A percentile compares a stretch with the other conserved stretches of the same genome.
phyloP scores from a whole-genome alignment of 2,888 invertebrate species.

The Orthonevra nobilis region DNA sequence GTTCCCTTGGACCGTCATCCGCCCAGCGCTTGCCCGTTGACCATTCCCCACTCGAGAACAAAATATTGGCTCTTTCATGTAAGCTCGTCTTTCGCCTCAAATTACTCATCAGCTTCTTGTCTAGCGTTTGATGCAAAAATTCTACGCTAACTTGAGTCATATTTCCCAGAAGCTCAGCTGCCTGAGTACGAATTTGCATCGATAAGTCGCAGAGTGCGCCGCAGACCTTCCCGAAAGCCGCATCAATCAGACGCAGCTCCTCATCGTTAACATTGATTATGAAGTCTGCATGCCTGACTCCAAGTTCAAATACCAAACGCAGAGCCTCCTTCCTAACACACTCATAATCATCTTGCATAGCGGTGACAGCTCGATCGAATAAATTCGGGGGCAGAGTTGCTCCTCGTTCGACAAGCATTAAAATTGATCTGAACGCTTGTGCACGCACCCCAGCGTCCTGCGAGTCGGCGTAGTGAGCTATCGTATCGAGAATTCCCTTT shows the following conservation, averaged over 20 bases:
- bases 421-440: conserved; percentile 92
- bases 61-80: conserved; percentile 91
- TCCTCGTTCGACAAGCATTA: conserved; percentile 90
- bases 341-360: conserved; percentile 95
- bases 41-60: conserved; percentile 93
- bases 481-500: conserved; percentile 84
- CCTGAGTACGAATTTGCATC: conserved; percentile 91
- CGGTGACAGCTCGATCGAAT: conserved; percentile 85
- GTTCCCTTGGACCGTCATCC: conserved; percentile 90
- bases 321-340: conserved; percentile 93
- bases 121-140: conserved; percentile 96
- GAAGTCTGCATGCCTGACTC: conserved; percentile 91
- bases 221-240: conserved; percentile 97
- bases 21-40: conserved; percentile 94
- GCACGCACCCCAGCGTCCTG: conserved; percentile 95
- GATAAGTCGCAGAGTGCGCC: conserved; percentile 95
- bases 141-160: conserved; percentile 93
- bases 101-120: conserved; percentile 98
- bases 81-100: conserved; percentile 92
- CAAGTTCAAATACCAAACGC: conserved; percentile 91
- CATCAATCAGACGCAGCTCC: conserved; percentile 94
- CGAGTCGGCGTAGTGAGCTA: conserved; percentile 92
- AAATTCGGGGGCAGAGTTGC: conserved; percentile 87
- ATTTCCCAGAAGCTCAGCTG: conserved; percentile 91
- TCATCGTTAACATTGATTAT: conserved; percentile 89